These are phyloP conservation scores for Cololabis saira DNA, from an alignment of 2,113 vertebrate species.

Conservation along the genomic window DNA sequence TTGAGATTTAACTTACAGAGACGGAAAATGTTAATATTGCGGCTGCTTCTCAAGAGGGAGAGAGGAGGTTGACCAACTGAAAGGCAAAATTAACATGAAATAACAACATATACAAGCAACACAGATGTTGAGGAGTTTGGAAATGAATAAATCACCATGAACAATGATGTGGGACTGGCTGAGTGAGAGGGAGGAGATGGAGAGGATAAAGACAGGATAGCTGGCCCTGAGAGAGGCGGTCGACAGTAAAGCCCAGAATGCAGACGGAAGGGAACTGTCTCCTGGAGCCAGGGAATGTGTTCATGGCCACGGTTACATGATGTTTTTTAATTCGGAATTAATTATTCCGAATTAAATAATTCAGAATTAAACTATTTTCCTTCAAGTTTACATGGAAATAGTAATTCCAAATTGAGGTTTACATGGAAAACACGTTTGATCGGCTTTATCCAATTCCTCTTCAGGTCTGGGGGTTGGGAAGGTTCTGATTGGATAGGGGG, in stretches of 20 bases:
- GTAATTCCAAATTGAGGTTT: too few species aligned
- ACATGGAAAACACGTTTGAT: too few species aligned
- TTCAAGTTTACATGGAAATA: too few species aligned
- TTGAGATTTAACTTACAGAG: constrained; percentile 13
- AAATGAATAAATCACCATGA: constrained; percentile 45
- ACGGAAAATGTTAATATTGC: constrained; percentile 3
- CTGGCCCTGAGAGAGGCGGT: constrained; percentile 41
- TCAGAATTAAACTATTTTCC: too few species aligned
- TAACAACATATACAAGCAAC: constrained; percentile 34
- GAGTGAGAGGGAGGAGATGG: constrained; percentile 34
- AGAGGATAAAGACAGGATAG: constrained; percentile 39
- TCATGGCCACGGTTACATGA: too few species aligned
- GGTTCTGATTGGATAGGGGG: too few species aligned
- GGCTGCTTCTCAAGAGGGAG: constrained; percentile 12
- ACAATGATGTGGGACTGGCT: constrained; percentile 42
- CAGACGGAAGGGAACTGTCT: constrained; percentile 45
- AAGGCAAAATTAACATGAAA: constrained; percentile 40
- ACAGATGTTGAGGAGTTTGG: constrained; percentile 13
- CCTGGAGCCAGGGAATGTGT: constrained; percentile 26
- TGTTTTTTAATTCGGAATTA: too few species aligned
- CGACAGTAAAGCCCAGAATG: constrained; percentile 58
- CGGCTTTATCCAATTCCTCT: too few species aligned
- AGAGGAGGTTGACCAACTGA: background rate
- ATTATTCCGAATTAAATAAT: too few species aligned
- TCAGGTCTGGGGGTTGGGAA: too few species aligned